Conservation (phyloP, 2,113 vertebrate genomes). For the Pteronura brasiliensis region DNA sequence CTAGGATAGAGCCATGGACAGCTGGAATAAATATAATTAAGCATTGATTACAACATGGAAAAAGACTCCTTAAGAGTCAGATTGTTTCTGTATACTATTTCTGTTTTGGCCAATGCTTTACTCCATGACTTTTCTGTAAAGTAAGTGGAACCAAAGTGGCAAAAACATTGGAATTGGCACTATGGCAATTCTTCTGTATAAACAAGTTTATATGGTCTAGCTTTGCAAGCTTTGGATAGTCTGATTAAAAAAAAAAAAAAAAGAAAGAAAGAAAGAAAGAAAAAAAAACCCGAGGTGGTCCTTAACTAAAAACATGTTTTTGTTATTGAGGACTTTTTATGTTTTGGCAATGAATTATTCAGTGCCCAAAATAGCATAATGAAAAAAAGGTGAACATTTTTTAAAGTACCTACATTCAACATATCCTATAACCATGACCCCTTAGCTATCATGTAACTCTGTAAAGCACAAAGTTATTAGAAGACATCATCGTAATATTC, state of each 20-base stretch:
- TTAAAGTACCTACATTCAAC: slow-evolving; percentile 32
- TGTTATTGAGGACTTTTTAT: slow-evolving; percentile 3
- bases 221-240: slow-evolving; percentile 32
- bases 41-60: slow-evolving; percentile 5
- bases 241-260: slow-evolving; percentile 18
- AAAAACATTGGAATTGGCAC: slow-evolving; percentile 33
- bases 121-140: slow-evolving; percentile 50
- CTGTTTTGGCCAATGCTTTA: slow-evolving; percentile 42
- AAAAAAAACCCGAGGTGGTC: slow-evolving; percentile 26
- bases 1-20: not conserved
- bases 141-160: slow-evolving; percentile 52
- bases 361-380: slow-evolving; percentile 50
- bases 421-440: not conserved
- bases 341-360: slow-evolving; percentile 62
- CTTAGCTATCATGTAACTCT: not conserved
- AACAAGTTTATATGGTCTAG: slow-evolving; percentile 58
- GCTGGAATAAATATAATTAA: slow-evolving; percentile 47
- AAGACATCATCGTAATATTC: not conserved
- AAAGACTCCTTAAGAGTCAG: slow-evolving; percentile 1
- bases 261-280: slow-evolving; percentile 4
- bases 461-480: slow-evolving; percentile 39
- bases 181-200: slow-evolving; percentile 41
- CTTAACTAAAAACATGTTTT: slow-evolving; percentile 68
- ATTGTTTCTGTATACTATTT: slow-evolving; percentile 38
- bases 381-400: slow-evolving; percentile 37